Evolutionary conservation across 2,888 invertebrate genomes (phyloP).

Genomic region (Neuroscelio doddi): DNA sequence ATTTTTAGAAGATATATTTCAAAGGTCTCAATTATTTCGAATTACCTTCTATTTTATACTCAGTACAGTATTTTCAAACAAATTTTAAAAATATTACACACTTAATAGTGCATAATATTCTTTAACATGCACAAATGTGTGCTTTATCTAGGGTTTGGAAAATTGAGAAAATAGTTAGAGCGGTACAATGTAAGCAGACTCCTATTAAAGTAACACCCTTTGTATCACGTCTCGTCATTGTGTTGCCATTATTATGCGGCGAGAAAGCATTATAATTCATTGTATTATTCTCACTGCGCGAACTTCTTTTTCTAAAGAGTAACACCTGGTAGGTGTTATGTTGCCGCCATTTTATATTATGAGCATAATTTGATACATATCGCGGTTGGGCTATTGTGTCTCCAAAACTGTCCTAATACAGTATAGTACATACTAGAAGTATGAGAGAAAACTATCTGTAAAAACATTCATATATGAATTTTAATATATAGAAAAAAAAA

Average conservation of each 20-base stretch:
- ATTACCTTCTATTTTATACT: too few species aligned
- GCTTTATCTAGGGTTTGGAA: constrained; percentile 37
- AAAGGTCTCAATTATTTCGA: too few species aligned
- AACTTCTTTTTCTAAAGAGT: constrained; percentile 49
- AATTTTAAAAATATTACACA: too few species aligned
- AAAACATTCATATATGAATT: too few species aligned
- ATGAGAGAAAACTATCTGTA: too few species aligned
- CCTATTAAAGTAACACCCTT: constrained; percentile 71
- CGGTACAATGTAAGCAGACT: constrained; percentile 60
- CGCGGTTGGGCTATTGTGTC: constrained; percentile 51
- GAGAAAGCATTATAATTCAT: constrained; percentile 65
- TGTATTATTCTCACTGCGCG: constrained; percentile 56
- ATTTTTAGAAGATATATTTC: too few species aligned
- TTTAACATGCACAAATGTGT: constrained; percentile 24
- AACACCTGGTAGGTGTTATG: constrained; percentile 72
- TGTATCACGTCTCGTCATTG: constrained; percentile 61
- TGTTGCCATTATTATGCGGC: constrained; percentile 63
- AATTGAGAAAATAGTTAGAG: constrained; percentile 41
- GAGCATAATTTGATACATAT: constrained; percentile 72
- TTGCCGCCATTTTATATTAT: constrained; percentile 71
- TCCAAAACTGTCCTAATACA: constrained; percentile 14
- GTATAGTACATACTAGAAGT: too few species aligned
- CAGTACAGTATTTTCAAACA: too few species aligned
- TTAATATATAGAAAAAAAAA: too few species aligned
- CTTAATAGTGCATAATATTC: constrained; percentile 11